Evolutionary conservation across 2,113 vertebrate genomes (phyloP).

Genomic region (Cavia porcellus): DNA sequence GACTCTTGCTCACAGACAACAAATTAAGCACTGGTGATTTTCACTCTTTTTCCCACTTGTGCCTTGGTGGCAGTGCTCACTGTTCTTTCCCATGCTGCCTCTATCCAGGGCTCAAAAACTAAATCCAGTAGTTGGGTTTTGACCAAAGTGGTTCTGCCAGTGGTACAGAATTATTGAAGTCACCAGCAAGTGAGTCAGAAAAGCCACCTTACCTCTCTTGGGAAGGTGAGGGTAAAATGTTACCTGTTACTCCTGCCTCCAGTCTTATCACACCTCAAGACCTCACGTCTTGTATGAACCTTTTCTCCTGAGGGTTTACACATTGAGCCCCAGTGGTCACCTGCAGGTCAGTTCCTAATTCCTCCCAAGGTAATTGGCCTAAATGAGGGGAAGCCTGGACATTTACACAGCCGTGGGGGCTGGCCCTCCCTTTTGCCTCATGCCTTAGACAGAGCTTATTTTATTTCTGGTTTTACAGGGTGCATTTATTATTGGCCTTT

Average conservation of each 20-base stretch:
- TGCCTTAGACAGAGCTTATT: conserved; percentile 75
- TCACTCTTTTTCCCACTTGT: accelerated
- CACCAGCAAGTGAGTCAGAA: not conserved
- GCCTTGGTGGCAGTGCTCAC: accelerated
- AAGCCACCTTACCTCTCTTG: not conserved
- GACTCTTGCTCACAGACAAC: accelerated
- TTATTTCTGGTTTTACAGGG: conserved; percentile 80
- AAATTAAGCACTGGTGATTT: accelerated
- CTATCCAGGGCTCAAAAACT: not conserved
- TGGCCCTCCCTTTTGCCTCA: conserved; percentile 34
- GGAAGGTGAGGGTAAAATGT: not conserved
- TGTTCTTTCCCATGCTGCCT: too few relatives aligned
- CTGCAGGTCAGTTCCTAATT: conserved; percentile 59
- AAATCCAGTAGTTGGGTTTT: not conserved
- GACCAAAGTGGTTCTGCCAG: not conserved
- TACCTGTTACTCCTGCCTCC: accelerated
- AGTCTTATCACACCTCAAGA: not conserved
- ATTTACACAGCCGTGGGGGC: not conserved
- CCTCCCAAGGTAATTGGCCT: conserved; percentile 65
- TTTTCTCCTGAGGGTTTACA: conserved; percentile 10
- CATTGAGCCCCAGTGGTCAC: conserved; percentile 50
- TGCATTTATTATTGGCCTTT: conserved; percentile 76
- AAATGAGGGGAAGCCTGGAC: conserved; percentile 65
- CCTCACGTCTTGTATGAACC: not conserved
- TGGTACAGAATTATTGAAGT: not conserved